These are phyloP conservation scores for Pleuronectes platessa DNA, from an alignment of 2,113 vertebrate species.

Conservation along the genomic window DNA sequence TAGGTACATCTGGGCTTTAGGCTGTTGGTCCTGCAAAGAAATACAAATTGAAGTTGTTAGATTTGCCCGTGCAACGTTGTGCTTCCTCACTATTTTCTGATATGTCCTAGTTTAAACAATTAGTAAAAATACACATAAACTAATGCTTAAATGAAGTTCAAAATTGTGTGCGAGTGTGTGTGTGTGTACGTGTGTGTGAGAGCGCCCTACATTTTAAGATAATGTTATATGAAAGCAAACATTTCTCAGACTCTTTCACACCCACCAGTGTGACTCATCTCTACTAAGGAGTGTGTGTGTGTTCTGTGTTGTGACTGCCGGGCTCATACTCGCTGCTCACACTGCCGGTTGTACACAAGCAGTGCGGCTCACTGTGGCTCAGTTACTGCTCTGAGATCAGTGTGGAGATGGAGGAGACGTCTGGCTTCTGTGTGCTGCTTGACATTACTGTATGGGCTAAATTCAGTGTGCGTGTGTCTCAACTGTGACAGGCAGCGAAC, in stretches of 20 bases:
- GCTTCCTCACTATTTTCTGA: background rate
- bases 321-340: conserved; percentile 4
- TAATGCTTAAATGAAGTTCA: background rate
- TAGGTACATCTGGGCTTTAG: background rate
- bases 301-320: conserved; percentile 36
- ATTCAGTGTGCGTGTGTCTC: conserved; percentile 23
- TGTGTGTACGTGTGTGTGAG: no score
- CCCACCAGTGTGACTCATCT: conserved; percentile 31
- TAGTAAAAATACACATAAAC: background rate
- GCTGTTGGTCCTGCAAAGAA: background rate
- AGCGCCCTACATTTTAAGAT: background rate
- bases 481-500: conserved; percentile 47
- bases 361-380: conserved; percentile 23
- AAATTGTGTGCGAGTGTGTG: no score
- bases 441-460: background rate
- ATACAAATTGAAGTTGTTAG: background rate
- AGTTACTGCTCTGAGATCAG: conserved; percentile 19
- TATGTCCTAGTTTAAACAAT: background rate
- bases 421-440: conserved; percentile 19
- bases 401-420: conserved; percentile 29
- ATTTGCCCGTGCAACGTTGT: background rate
- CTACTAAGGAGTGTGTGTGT: conserved; percentile 23
- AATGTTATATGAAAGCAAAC: background rate
- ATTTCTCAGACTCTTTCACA: conserved; percentile 16
- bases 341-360: conserved; percentile 5